A percentile compares a stretch with the other conserved stretches of the same genome.
Evolutionary conservation across 1,140 invertebrate genomes (phyloP).

Genomic region (Drosophila truncata): DNA sequence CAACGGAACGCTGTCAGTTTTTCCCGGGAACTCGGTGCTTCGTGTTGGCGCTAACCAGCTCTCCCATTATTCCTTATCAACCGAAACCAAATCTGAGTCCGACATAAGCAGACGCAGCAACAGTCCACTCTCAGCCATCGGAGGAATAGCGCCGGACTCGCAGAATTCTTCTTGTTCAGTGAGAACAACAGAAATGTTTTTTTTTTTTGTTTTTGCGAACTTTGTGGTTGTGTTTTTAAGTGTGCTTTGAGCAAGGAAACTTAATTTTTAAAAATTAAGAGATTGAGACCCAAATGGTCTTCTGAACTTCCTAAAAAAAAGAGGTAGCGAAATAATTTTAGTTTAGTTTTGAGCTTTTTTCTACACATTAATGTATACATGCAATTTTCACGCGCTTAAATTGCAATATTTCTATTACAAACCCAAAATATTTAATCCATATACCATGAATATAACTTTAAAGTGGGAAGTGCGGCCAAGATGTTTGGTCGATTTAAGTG

Average conservation of each 20-base stretch:
- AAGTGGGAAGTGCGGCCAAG: neutral
- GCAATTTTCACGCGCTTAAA: neutral
- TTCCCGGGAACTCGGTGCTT: slow-evolving; percentile 82
- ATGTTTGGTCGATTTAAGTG: neutral
- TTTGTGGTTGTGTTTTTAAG: slow-evolving; percentile 18
- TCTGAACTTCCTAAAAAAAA: neutral
- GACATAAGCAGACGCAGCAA: neutral
- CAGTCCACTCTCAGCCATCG: slow-evolving; percentile 7
- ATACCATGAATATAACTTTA: no score
- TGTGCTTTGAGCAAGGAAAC: slow-evolving; percentile 2
- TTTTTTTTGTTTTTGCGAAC: slow-evolving; percentile 11
- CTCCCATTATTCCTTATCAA: slow-evolving; percentile 1
- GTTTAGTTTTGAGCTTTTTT: neutral
- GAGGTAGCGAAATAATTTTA: slow-evolving; percentile 3
- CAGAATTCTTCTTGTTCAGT: slow-evolving; percentile 13
- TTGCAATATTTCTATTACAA: neutral
- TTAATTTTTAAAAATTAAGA: neutral
- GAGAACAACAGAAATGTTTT: slow-evolving; percentile 9
- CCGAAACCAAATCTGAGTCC: slow-evolving; percentile 8
- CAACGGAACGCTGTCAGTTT: slow-evolving; percentile 69
- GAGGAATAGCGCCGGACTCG: slow-evolving; percentile 8
- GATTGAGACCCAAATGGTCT: neutral
- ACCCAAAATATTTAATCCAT: neutral
- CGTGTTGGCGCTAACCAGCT: slow-evolving; percentile 49
- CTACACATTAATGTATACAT: no score